Conservation (phyloP, 2,797 vertebrate species). For the Muscicapa comitata region DNA sequence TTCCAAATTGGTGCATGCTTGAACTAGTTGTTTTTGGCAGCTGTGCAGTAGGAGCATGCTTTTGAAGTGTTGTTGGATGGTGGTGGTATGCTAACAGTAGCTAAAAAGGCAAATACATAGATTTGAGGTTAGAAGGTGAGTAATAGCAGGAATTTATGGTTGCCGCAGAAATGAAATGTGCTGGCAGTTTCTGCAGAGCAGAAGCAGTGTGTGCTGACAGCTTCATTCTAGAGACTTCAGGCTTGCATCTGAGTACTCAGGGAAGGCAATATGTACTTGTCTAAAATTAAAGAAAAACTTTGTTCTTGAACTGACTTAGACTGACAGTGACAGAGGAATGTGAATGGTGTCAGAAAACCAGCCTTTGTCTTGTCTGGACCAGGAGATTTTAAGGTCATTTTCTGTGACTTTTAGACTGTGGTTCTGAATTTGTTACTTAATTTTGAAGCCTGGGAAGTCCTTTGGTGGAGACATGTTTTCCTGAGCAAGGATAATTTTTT, state of each 20-base stretch:
- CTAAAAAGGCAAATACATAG: background rate
- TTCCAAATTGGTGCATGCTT: background rate
- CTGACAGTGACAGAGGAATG: background rate
- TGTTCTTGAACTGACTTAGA: background rate
- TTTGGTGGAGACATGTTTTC: background rate
- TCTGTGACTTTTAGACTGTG: background rate
- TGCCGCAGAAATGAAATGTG: background rate
- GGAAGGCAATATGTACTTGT: background rate
- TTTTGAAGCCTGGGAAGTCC: background rate
- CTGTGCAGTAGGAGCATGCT: background rate
- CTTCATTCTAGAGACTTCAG: background rate
- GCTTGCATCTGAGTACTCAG: background rate
- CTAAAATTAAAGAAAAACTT: background rate
- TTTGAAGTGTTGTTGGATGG: background rate
- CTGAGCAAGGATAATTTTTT: background rate
- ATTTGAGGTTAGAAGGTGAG: constrained; percentile 11
- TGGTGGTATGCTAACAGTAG: background rate
- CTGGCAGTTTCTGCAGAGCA: background rate
- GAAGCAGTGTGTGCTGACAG: background rate
- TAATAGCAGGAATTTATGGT: background rate
- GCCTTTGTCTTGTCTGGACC: background rate
- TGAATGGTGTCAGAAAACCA: background rate
- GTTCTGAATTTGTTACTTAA: background rate
- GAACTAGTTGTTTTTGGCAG: background rate
- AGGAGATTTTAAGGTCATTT: background rate